phyloP scores from a whole-genome alignment of 2,888 invertebrate species.

The Ctena decussata region DNA sequence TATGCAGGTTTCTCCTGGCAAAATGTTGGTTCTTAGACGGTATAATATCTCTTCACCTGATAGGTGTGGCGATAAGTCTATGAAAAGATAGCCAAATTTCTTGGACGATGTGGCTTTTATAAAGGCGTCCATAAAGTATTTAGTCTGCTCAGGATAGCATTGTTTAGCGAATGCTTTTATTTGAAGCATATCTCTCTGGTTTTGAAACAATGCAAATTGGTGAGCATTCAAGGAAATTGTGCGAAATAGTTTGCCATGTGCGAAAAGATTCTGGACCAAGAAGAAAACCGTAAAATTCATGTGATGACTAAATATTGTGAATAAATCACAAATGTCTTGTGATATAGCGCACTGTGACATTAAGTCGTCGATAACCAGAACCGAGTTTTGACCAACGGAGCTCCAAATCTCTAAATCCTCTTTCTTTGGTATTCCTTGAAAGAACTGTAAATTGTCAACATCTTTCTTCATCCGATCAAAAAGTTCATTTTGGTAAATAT shows the following conservation, averaged over 20 bases:
- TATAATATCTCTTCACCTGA: neutral
- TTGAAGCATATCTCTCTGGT: constrained; percentile 48
- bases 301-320: constrained; percentile 41
- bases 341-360: constrained; percentile 16
- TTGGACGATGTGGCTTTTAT: constrained; percentile 27
- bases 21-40: constrained; percentile 8
- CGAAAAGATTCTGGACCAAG: constrained; percentile 36
- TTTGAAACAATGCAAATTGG: constrained; percentile 47
- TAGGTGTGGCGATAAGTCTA: constrained; percentile 10
- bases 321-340: constrained; percentile 30
- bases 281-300: constrained; percentile 23
- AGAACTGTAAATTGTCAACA: neutral
- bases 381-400: neutral
- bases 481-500: too few species aligned
- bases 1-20: constrained; percentile 18
- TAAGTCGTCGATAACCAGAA: constrained; percentile 45
- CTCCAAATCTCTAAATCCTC: neutral
- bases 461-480: too few species aligned
- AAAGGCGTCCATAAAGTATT: constrained; percentile 57
- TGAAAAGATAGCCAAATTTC: constrained; percentile 7
- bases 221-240: constrained; percentile 43
- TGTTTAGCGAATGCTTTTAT: constrained; percentile 52
- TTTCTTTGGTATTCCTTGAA: neutral
- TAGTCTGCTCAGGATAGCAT: constrained; percentile 45
- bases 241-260: constrained; percentile 29